Evolutionary conservation across 2,888 invertebrate genomes (phyloP), one percentile per base, ranked within the genome.

Genomic region (Buathra laborator): DNA sequence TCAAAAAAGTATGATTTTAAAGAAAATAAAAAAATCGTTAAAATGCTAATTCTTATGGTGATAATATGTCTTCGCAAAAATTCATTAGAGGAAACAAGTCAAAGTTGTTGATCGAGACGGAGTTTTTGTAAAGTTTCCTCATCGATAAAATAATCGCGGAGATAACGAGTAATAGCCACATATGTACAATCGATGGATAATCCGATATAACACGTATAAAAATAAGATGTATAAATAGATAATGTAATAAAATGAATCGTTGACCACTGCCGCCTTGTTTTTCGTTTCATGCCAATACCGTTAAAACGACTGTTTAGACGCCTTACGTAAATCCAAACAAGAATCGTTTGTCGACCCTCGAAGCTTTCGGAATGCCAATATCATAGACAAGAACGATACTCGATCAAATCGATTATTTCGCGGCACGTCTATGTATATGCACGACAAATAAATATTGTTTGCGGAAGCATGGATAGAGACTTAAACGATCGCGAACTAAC

Each of bases 321-420:
- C 12, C 59, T 68, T 68, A 53, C 56, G 59, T 59, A 77, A 77
- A 77, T 43, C 5, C 44, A 68, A 76, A 77, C 44, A 59, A 68
- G 56, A 43, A 53, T 76, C 51, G 16, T 68, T 77, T 68, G 59
- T 77, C 56, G 77, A 59, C 19, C n/a, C 66, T 77, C 32, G 46
- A 32, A 44, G n/a, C 44, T 56, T 44, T 46, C 44, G 1, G 16
- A 37, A 44, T 29, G 10, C 32, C 19, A 37, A 43, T 68, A 12
- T n/a, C 46, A 6, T 10, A 16, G 7, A 7, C n/a, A 5, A 5
- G n/a, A 67, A 7, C 16, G 59, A 62, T 70, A 16, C 9, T 24
- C 78, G 59, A 78, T 29, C 9, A 10, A 43, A 76, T 77, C 56
- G 76, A 14, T 67, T 68, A 29, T n/a, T 24, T 68, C 29, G 44